A percentile compares a stretch with the other conserved stretches of the same genome.
phyloP scores from a whole-genome alignment of 2,888 invertebrate genomes.

The Itoplectis maculator region DNA sequence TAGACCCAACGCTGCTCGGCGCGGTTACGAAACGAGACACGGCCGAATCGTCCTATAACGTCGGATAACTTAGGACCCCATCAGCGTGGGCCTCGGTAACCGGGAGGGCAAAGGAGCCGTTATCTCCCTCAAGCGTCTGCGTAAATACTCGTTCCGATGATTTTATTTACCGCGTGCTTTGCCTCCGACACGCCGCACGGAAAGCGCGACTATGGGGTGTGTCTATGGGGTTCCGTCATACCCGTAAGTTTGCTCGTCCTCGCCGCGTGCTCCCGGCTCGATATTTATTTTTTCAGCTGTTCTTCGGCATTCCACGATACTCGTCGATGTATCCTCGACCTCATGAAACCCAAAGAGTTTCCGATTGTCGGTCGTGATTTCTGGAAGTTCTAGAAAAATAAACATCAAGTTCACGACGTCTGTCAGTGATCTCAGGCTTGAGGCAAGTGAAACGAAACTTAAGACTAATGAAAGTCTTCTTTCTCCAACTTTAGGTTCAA shows the following conservation, averaged over 20 bases:
- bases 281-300: not conserved
- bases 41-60: constrained; percentile 72
- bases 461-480: too few species aligned
- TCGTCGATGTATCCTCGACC: not conserved
- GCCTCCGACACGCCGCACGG: constrained; percentile 48
- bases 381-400: not conserved
- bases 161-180: constrained; percentile 76
- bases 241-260: constrained; percentile 31
- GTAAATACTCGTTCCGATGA: constrained; percentile 77
- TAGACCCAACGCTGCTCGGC: constrained; percentile 28
- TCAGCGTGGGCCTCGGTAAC: constrained; percentile 68
- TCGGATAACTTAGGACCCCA: constrained; percentile 75
- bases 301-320: not conserved
- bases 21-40: constrained; percentile 58
- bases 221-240: constrained; percentile 42
- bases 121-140: constrained; percentile 73
- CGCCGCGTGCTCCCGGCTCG: not conserved
- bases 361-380: not conserved
- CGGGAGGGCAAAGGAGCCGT: constrained; percentile 69
- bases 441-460: too few species aligned
- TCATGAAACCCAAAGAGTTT: not conserved
- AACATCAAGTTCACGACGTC: too few species aligned
- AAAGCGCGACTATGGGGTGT: constrained; percentile 48
- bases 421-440: too few species aligned
- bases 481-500: too few species aligned